Conservation (phyloP, 2,888 invertebrate genomes). For the Sympetrum striolatum region DNA sequence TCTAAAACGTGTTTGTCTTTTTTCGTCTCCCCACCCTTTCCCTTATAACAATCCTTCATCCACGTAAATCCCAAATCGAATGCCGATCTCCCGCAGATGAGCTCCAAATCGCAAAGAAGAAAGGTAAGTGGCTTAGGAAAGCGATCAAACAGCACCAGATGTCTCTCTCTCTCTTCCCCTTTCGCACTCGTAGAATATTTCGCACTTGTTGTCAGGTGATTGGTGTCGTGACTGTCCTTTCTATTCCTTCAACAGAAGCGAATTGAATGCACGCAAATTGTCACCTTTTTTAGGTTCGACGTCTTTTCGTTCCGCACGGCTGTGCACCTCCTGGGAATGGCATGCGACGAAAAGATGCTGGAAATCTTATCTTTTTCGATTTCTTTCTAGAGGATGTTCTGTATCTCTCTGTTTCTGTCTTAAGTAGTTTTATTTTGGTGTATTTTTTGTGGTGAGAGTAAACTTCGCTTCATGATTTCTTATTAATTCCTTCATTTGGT, state of each 20-base stretch:
- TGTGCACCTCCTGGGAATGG: no score
- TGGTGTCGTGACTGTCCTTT: not conserved
- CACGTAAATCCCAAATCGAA: not conserved
- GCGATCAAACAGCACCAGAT: not conserved
- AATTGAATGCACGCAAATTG: not conserved
- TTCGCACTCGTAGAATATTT: not conserved
- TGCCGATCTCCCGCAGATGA: slow-evolving; percentile 47
- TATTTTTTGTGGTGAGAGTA: no score
- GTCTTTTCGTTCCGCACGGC: no score
- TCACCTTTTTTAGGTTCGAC: not conserved
- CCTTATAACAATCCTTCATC: not conserved
- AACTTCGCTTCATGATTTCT: no score
- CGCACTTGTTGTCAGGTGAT: slow-evolving; percentile 5
- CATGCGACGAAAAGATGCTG: no score
- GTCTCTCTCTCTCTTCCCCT: not conserved
- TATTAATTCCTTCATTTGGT: no score
- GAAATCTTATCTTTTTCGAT: no score
- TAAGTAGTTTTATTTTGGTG: no score
- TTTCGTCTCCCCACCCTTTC: not conserved
- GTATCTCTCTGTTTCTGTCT: no score
- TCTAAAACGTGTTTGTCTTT: slow-evolving; percentile 19
- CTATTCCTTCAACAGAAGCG: not conserved
- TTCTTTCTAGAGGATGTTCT: no score
- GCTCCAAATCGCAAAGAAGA: slow-evolving; percentile 51
- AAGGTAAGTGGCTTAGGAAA: slow-evolving; percentile 49